Evolutionary conservation across 92 coral and sea anemone species (phyloP), one percentile per base, ranked within the genome.

Genomic region (Paragorgia papillata): DNA sequence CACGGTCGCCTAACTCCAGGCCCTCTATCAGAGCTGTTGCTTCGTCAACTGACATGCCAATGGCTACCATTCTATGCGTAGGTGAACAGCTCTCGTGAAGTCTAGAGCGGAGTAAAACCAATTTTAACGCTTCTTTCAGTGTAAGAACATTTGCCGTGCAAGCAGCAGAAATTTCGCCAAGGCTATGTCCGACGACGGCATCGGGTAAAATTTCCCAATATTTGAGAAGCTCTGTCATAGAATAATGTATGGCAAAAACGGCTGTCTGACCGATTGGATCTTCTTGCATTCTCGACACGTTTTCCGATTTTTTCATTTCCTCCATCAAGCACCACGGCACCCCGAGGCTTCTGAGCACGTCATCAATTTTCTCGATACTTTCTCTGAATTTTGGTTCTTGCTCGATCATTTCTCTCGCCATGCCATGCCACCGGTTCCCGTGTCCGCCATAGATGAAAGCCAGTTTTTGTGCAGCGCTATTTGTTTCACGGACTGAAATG

Each of bases 111-210:
- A 74, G 29, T 49, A 92, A 40, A 12, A 92, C 87, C 43, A 92
- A 21, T 30, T 84, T 68, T 22, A 92, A 57, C 1, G 96, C 92
- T 59, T 87, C 92, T 31, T 73, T 79, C 24, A 90, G 30, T 3
- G 83, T 82, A 18, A 92, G 51, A 41, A 89, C 89, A 15, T 88
- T 86, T 1, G 89, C 88, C 8, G 77, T 74, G 34, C 91, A 87
- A 33, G 96, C 90, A 27, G 97, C 92, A 34, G 82, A 61, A 22
- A 84, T 69, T 65, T 92, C 97, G 30, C 97, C 97, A 14, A 92
- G 81, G 79, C 97, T 92, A 66, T 92, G 97, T 0, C 97, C 97
- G 30, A 92, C 68, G 4, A 92, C 96, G 20, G 92, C 97, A 1
- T 89, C 70, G 1, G 97, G 97, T 20, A 73, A 37, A 46, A 92